phyloP scores from a whole-genome alignment of 2,888 invertebrate genomes.

The Brenthis ino region DNA sequence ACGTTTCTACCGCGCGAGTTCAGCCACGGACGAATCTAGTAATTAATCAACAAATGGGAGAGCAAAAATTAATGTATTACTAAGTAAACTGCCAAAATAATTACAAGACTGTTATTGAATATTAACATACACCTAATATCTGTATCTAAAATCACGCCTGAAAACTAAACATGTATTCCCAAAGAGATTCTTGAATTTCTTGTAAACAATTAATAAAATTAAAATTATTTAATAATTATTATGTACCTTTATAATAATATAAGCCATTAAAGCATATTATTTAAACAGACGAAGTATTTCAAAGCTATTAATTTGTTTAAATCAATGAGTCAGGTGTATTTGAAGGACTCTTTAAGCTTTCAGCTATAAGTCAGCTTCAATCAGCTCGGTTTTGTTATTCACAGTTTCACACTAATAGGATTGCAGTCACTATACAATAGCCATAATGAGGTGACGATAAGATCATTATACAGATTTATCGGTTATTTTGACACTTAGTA shows the following conservation, averaged over 20 bases:
- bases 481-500: neutral
- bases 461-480: slow-evolving; percentile 10
- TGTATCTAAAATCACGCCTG: too few relatives aligned
- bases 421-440: slow-evolving; percentile 27
- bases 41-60: too few relatives aligned
- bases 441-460: slow-evolving; percentile 24
- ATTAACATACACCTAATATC: too few relatives aligned
- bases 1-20: too few relatives aligned
- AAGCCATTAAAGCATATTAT: slow-evolving; percentile 1
- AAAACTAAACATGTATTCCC: too few relatives aligned
- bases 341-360: slow-evolving; percentile 24
- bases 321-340: slow-evolving; percentile 29
- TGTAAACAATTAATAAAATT: neutral
- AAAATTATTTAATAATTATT: neutral
- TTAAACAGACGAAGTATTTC: neutral
- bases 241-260: slow-evolving; percentile 5
- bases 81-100: too few relatives aligned
- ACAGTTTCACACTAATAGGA: slow-evolving; percentile 23
- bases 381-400: slow-evolving; percentile 23
- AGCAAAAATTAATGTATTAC: too few relatives aligned
- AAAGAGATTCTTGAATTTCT: neutral
- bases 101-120: too few relatives aligned
- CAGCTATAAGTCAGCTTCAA: slow-evolving; percentile 22
- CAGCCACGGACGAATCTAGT: too few relatives aligned
- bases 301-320: slow-evolving; percentile 25